These are phyloP conservation scores for Diaperis boleti DNA, from an alignment of 2,888 invertebrate genomes.

Conservation along the genomic window DNA sequence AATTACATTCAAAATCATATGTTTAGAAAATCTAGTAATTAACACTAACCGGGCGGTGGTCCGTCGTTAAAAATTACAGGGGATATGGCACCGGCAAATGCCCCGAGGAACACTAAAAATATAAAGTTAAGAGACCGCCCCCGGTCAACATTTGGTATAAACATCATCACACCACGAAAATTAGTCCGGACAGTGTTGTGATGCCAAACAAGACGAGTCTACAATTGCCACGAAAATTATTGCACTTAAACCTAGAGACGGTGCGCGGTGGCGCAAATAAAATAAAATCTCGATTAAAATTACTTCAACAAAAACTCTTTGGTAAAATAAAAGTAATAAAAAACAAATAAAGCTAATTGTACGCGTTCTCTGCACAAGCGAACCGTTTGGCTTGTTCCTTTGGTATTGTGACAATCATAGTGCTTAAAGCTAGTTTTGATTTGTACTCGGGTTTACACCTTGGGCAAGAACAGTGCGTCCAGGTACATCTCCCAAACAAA, in stretches of 20 bases:
- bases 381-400: conserved; percentile 28
- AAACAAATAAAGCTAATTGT: conserved; percentile 34
- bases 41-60: conserved; percentile 21
- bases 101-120: conserved; percentile 10
- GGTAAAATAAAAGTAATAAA: conserved; percentile 26
- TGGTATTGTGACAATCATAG: conserved; percentile 35
- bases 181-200: conserved; percentile 26
- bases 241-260: conserved; percentile 36
- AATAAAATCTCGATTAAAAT: conserved; percentile 35
- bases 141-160: conserved; percentile 12
- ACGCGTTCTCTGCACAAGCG: conserved; percentile 7
- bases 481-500: conserved; percentile 27
- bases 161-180: conserved; percentile 31
- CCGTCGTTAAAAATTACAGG: conserved; percentile 2
- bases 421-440: conserved; percentile 40
- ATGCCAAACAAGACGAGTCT: conserved; percentile 30
- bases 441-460: conserved; percentile 36
- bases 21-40: conserved; percentile 29
- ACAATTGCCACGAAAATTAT: conserved; percentile 41
- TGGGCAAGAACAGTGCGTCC: conserved; percentile 31
- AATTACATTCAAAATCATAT: conserved; percentile 33
- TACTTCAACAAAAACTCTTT: conserved; percentile 42
- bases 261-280: conserved; percentile 11
- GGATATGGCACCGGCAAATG: conserved; percentile 25
- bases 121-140: conserved; percentile 7